These are phyloP conservation scores for Sebastes cheni DNA, from an alignment of 2,797 vertebrate species.

Conservation along the genomic window DNA sequence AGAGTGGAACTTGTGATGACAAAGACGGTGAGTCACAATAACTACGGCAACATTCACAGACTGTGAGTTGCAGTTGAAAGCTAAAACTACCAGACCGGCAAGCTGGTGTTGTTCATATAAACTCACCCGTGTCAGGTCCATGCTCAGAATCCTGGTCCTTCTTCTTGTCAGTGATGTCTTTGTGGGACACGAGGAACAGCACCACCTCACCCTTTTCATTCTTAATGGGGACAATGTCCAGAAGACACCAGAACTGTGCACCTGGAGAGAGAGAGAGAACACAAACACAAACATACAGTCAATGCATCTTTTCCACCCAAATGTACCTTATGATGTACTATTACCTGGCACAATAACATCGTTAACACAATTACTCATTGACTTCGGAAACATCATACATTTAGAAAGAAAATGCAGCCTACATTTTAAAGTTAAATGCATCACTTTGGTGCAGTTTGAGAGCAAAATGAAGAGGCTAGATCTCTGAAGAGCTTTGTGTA, in stretches of 20 bases:
- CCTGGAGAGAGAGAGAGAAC: constrained; percentile 62
- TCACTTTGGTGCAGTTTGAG: too few relatives aligned
- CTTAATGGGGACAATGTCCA: constrained; percentile 87
- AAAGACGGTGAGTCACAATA: not conserved
- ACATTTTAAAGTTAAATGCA: too few relatives aligned
- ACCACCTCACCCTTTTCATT: constrained; percentile 89
- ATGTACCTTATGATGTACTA: not conserved
- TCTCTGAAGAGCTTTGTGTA: too few relatives aligned
- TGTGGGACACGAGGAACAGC: constrained; percentile 87
- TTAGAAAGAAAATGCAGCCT: too few relatives aligned
- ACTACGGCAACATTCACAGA: not conserved
- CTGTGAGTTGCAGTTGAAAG: not conserved
- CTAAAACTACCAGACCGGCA: not conserved
- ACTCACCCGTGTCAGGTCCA: constrained; percentile 73
- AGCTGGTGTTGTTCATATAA: not conserved
- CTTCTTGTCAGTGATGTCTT: constrained; percentile 87
- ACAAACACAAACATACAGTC: constrained; percentile 2
- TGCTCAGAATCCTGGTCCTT: constrained; percentile 80
- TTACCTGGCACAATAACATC: not conserved
- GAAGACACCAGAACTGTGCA: constrained; percentile 87
- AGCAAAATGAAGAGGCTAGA: too few relatives aligned
- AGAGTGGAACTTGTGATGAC: not conserved
- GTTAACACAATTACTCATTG: too few relatives aligned
- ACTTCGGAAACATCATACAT: too few relatives aligned
- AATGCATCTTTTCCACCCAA: not conserved